Evolutionary conservation across 2,888 invertebrate species (phyloP).

Genomic region (Horisme vitalbata): DNA sequence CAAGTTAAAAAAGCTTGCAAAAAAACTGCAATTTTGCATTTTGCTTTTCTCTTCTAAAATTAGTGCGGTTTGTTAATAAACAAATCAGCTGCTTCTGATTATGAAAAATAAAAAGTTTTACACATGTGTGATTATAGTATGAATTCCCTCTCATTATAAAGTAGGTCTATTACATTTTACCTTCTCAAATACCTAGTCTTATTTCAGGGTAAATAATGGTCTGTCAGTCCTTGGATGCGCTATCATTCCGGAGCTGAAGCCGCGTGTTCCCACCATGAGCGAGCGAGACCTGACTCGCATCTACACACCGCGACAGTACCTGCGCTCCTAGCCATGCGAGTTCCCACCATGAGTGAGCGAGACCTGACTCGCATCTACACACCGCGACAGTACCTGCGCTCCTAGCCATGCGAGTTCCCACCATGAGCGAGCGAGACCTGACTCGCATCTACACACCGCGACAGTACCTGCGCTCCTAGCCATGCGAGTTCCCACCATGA

Average conservation of each 20-base stretch:
- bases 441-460: background rate
- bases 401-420: background rate
- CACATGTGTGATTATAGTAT: too few species aligned
- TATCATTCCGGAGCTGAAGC: conserved; percentile 81
- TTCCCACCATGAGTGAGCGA: background rate
- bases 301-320: conserved; percentile 53
- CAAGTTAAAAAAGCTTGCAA: too few species aligned
- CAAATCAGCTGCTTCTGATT: too few species aligned
- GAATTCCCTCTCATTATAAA: too few species aligned
- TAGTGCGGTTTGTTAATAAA: too few species aligned
- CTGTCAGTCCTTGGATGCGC: conserved; percentile 81
- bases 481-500: background rate
- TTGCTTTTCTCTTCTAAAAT: too few species aligned
- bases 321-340: conserved; percentile 30
- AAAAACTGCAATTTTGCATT: too few species aligned
- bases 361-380: background rate
- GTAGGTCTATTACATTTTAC: too few species aligned
- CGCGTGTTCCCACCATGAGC: conserved; percentile 82
- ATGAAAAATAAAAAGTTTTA: too few species aligned
- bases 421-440: background rate
- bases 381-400: background rate
- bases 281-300: conserved; percentile 79
- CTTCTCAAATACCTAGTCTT: conserved; percentile 6
- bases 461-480: background rate
- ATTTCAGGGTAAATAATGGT: conserved; percentile 57